Evolutionary conservation across 2,888 invertebrate genomes (phyloP), one percentile per base, ranked within the genome.

Genomic region (Acanthosepion pharaonis): DNA sequence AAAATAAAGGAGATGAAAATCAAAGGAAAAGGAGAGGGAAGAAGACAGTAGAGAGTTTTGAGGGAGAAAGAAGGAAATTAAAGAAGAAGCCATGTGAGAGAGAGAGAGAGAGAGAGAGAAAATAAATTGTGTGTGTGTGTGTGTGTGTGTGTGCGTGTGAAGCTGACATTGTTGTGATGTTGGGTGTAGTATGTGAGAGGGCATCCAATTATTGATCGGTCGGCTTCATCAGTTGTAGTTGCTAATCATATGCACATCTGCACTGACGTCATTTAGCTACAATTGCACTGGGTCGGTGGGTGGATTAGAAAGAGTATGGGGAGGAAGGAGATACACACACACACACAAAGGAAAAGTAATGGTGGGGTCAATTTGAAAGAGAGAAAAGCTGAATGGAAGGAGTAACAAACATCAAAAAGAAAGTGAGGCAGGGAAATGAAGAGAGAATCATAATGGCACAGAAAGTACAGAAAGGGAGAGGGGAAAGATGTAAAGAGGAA

Each of bases 171-270:
- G 94, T 64, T 91, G 55, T 78, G 94, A 93, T 93, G 78, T 51
- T 91, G 33, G 94, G 23, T 51, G 64, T 51, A 78, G 94, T 51
- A 94, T 49, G 59, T 33, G 94, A 91, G 78, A 91, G 94, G 94
- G 78, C 78, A 91, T 51, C 51, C 91, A 91, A 51, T 55, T 91
- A 28, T 49, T 49, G 91, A 91, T 94, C 53, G 94, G 91, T 91
- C 53, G 94, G 51, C 20, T n/a, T 51, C 53, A 51, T 55, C 55
- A 94, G 53, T 91, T 91, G 94, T 51, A 48, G 91, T 33, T 48
- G 94, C 91, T 91, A 42, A 51, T 49, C 91, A 64, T 78, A 25
- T 94, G 78, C 49, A 25, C 78, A 51, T 94, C 78, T 23, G n/a
- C 94, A 51, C 91, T 78, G 78, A 33, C 94, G 64, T 78, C 78